A percentile compares a stretch with the other conserved stretches of the same genome.
Evolutionary conservation across 2,113 vertebrate genomes (phyloP).

Genomic region (Zapornia atra): DNA sequence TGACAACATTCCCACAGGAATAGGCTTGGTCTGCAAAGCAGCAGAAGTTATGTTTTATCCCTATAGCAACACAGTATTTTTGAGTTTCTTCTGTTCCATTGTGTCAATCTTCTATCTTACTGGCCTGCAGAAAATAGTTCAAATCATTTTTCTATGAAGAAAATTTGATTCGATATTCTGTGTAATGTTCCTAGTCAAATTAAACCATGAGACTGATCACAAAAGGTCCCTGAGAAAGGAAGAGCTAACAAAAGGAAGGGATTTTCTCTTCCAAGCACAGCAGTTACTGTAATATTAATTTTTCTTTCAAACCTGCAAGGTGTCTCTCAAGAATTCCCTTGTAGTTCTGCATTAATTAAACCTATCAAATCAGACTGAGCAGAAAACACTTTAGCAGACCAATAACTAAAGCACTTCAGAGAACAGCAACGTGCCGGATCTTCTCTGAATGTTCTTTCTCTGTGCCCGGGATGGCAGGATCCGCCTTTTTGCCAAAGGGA

Average conservation of each 20-base stretch:
- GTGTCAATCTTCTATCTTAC: background rate
- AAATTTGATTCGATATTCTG: background rate
- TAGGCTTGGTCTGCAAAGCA: background rate
- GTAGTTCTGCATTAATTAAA: background rate
- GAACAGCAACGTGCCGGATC: background rate
- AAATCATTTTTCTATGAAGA: background rate
- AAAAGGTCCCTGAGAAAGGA: background rate
- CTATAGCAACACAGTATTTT: background rate
- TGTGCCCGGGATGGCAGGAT: background rate
- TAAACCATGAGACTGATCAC: background rate
- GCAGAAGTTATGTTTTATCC: background rate
- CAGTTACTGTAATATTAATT: background rate
- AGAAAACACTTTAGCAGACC: background rate
- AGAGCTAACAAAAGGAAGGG: background rate
- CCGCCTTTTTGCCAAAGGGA: slow-evolving; percentile 16
- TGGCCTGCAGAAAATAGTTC: background rate
- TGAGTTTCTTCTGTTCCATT: background rate
- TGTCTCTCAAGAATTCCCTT: background rate
- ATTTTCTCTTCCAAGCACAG: background rate
- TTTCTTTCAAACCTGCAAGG: background rate
- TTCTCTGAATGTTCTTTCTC: background rate
- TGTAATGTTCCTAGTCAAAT: background rate
- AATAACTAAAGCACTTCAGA: background rate
- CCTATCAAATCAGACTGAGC: background rate
- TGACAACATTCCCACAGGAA: background rate